These are phyloP conservation scores for Drosophila subpulchrella DNA, from an alignment of 1,140 invertebrate species.

Conservation along the genomic window DNA sequence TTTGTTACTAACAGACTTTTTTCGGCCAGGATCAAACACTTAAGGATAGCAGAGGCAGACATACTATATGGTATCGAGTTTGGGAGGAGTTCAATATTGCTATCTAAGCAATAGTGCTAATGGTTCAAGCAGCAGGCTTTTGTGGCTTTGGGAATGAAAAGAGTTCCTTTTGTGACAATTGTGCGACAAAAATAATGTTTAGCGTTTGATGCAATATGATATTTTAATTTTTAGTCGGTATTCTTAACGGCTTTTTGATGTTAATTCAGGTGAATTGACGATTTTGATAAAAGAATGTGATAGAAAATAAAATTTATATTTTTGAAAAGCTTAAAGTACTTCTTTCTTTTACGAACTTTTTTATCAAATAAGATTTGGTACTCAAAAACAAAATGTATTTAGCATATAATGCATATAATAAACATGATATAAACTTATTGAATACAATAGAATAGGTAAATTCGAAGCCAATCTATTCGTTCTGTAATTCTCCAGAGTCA, in stretches of 20 bases:
- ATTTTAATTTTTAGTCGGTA: neutral
- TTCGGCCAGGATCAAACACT: constrained; percentile 29
- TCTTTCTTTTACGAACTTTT: too few relatives aligned
- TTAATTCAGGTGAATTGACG: too few relatives aligned
- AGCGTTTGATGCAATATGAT: too few relatives aligned
- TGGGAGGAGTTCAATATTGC: neutral
- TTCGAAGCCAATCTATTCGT: neutral
- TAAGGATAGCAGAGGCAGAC: neutral
- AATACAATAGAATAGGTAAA: neutral
- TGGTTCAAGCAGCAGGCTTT: constrained; percentile 1
- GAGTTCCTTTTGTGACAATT: neutral
- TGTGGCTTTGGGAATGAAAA: neutral
- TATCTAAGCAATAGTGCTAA: constrained; percentile 22
- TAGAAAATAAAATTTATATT: too few relatives aligned
- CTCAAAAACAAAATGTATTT: too few relatives aligned
- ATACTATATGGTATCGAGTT: constrained; percentile 17
- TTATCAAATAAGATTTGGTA: too few relatives aligned
- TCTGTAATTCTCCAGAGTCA: neutral
- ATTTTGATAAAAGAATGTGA: too few relatives aligned
- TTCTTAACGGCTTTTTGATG: neutral
- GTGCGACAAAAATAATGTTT: too few relatives aligned
- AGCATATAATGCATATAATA: too few relatives aligned
- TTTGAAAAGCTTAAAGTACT: too few relatives aligned
- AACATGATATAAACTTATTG: neutral
- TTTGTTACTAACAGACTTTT: constrained; percentile 60